phyloP scores from a whole-genome alignment of 2,797 vertebrate genomes.

The Muraenolepis orangiensis region DNA sequence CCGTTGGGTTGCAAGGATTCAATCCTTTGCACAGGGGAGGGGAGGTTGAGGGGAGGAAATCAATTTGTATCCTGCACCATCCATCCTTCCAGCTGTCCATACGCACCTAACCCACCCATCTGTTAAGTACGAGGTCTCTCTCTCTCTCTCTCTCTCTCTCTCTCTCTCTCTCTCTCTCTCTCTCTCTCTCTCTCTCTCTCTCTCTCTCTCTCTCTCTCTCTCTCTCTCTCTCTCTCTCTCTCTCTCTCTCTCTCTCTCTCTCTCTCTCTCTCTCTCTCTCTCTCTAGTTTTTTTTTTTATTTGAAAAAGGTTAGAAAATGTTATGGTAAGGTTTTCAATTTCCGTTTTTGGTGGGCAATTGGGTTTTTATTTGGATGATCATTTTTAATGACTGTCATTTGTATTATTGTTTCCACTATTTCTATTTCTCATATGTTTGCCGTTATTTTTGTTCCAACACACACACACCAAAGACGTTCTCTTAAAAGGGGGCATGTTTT shows the following conservation, averaged over 20 bases:
- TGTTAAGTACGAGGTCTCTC: neutral
- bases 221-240: neutral
- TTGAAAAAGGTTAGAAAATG: too few relatives aligned
- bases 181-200: neutral
- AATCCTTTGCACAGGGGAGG: conserved; percentile 5
- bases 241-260: neutral
- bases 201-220: neutral
- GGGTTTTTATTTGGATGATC: neutral
- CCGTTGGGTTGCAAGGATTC: neutral
- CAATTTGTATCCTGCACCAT: conserved; percentile 31
- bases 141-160: neutral
- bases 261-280: neutral
- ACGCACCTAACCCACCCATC: conserved; percentile 6
- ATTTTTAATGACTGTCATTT: neutral
- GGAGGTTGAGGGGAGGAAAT: conserved; percentile 6
- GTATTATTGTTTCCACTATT: neutral
- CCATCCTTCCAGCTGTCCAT: conserved; percentile 34
- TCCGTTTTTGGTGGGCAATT: neutral
- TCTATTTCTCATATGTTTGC: neutral
- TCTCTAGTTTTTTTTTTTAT: neutral
- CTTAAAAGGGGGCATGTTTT: neutral
- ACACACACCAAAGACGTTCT: neutral
- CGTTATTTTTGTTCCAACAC: conserved; percentile 1
- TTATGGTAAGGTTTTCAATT: neutral
- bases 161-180: neutral